Conservation (phyloP, 1,140 invertebrate species). For the Chironomus striatipennis region DNA sequence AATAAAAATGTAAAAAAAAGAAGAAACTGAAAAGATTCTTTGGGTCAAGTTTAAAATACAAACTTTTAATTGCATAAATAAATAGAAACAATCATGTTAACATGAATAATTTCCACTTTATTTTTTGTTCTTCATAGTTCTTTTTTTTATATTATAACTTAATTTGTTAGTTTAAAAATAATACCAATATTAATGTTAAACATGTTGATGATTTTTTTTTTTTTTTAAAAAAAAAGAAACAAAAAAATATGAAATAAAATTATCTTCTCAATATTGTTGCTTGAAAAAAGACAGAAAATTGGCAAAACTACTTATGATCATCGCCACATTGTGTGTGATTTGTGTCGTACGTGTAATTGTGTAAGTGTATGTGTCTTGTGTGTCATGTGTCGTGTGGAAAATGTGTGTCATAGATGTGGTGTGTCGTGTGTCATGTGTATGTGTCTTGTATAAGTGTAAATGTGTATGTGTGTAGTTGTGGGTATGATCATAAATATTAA, state of each 20-base stretch:
- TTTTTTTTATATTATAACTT: conserved; percentile 3
- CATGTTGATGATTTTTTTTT: too few relatives aligned
- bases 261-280: neutral
- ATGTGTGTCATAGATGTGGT: neutral
- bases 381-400: neutral
- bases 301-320: neutral
- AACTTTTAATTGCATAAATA: neutral
- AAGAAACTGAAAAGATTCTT: neutral
- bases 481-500: neutral
- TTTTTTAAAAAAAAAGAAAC: too few relatives aligned
- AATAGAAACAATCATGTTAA: neutral
- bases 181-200: neutral
- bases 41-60: neutral
- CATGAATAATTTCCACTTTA: conserved; percentile 1
- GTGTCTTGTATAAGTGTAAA: neutral
- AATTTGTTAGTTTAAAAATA: conserved; percentile 1
- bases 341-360: neutral
- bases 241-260: too few relatives aligned
- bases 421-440: neutral
- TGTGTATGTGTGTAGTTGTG: too few relatives aligned
- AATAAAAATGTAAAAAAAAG: too few relatives aligned
- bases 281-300: neutral
- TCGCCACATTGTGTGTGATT: neutral
- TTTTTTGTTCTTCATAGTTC: neutral
- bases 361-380: neutral